Percentiles rank a stretch among this genome's conserved stretches.
These are phyloP conservation scores for Listronotus oregonensis DNA, from an alignment of 1,140 invertebrate species.

Conservation along the genomic window DNA sequence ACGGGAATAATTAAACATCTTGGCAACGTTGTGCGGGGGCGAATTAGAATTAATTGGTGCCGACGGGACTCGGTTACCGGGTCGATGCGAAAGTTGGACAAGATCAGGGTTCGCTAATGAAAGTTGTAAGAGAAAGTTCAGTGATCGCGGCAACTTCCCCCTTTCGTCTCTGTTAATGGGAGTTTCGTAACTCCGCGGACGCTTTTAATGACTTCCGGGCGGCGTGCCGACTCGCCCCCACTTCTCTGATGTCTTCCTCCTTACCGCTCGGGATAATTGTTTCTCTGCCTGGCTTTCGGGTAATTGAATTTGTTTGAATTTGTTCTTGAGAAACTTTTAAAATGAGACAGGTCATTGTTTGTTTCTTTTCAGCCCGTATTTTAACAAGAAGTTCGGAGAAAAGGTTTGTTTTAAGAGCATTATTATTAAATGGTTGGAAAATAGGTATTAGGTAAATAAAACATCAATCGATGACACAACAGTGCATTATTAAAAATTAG, in stretches of 20 bases:
- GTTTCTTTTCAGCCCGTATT: neutral
- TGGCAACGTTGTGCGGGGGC: slow-evolving; percentile 31
- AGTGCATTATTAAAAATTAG: too few species aligned
- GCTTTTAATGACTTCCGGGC: slow-evolving; percentile 38
- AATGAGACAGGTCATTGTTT: slow-evolving; percentile 10
- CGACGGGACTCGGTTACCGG: slow-evolving; percentile 50
- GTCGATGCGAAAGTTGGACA: slow-evolving; percentile 55
- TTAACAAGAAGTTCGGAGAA: too few species aligned
- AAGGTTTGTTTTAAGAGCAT: too few species aligned
- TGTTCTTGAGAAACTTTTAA: slow-evolving; percentile 8
- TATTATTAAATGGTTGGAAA: too few species aligned
- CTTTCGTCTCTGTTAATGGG: slow-evolving; percentile 27
- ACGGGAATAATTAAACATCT: too few species aligned
- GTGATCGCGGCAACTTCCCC: slow-evolving; percentile 37
- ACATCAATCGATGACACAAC: too few species aligned
- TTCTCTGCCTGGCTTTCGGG: slow-evolving; percentile 12
- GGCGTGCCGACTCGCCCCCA: slow-evolving; percentile 10
- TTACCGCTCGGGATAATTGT: slow-evolving; percentile 28
- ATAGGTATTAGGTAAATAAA: too few species aligned
- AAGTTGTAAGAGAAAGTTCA: slow-evolving; percentile 53
- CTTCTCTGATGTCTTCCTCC: slow-evolving; percentile 5
- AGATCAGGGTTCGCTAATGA: slow-evolving; percentile 54
- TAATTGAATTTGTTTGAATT: slow-evolving; percentile 34
- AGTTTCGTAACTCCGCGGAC: slow-evolving; percentile 40
- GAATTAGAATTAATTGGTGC: slow-evolving; percentile 53